Base-by-base conservation (phyloP, 2,113 vertebrate genomes). In the Rhinolophus sinicus region DNA sequence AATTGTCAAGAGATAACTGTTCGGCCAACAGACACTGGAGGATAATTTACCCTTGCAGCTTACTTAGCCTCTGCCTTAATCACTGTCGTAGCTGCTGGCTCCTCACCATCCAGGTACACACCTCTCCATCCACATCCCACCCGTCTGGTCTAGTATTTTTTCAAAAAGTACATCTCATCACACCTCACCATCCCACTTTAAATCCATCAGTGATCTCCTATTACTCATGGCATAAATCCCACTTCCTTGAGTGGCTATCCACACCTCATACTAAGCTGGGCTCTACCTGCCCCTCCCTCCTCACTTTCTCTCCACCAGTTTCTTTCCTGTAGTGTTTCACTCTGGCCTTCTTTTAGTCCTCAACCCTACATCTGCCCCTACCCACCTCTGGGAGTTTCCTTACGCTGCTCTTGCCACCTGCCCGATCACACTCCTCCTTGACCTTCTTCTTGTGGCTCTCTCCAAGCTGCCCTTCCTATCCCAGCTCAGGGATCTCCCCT, bases 61-160 rank as follows among this genome's bases (percentile, higher is more conserved):
- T 21, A 10, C 54, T 70, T 35, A 22, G n/a, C 26, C 35, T 56
- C 40, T 19, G 8, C 1, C 9, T 44, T 75, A 22, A 22, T 28
- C 64, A 28, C 18, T 6, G 0, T 5, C 13, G 0, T 0, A 11
- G 28, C 10, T n/a, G 8, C 52, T 67, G 64, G 8, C 65, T 64
- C 14, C 52, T 92, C 26, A 18, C 30, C 26, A 38, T 8, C 16
- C 80, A 13, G 6, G 22, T 16, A 3, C 5, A 16, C 6, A 35
- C 8, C 18, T 35, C 30, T 40, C 47, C 30, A 14, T 87, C 58
- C 50, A 8, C 13, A 52, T 76, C 77, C 70, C 38, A 35, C 38
- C 38, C 62, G 60, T 83, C 33, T 33, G 33, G 22, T 60, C n/a
- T 60, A 50, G 28, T 18, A 6, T n/a, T 58, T 58, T 47, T 78